Percentiles rank a stretch among this genome's conserved stretches.
phyloP scores from a whole-genome alignment of 2,113 vertebrate genomes.

The Gallinago media region DNA sequence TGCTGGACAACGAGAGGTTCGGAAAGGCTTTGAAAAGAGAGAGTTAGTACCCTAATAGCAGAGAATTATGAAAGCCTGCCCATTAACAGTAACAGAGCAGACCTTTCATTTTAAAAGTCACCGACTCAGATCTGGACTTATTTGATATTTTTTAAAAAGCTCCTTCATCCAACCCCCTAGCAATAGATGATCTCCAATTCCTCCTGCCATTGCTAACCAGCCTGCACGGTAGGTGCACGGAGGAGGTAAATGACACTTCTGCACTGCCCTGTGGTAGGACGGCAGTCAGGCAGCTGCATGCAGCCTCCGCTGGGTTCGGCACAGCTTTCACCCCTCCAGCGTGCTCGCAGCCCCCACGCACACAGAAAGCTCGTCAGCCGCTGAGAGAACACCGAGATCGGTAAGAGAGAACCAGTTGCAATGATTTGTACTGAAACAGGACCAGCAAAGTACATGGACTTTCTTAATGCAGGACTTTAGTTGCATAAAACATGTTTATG shows the following conservation, averaged over 20 bases:
- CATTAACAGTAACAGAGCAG: conserved; percentile 69
- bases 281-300: rapidly evolving
- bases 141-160: conserved; percentile 67
- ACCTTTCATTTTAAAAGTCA: conserved; percentile 76
- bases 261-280: not conserved
- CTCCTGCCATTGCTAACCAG: not conserved
- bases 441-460: not conserved
- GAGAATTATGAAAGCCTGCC: conserved; percentile 73
- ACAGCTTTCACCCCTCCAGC: not conserved
- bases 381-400: rapidly evolving
- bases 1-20: conserved; percentile 76
- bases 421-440: not conserved
- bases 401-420: not conserved
- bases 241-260: not conserved
- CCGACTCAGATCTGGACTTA: conserved; percentile 69
- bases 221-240: not conserved
- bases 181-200: not conserved
- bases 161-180: conserved; percentile 22
- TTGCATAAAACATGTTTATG: not conserved
- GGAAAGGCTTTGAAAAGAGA: conserved; percentile 70
- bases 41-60: conserved; percentile 64
- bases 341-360: rapidly evolving
- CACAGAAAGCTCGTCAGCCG: rapidly evolving
- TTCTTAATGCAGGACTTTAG: not conserved
- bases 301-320: not conserved